Percentiles rank a stretch among this genome's conserved stretches.
phyloP scores from a whole-genome alignment of 2,113 vertebrate species.

The Phrynosoma platyrhinos region DNA sequence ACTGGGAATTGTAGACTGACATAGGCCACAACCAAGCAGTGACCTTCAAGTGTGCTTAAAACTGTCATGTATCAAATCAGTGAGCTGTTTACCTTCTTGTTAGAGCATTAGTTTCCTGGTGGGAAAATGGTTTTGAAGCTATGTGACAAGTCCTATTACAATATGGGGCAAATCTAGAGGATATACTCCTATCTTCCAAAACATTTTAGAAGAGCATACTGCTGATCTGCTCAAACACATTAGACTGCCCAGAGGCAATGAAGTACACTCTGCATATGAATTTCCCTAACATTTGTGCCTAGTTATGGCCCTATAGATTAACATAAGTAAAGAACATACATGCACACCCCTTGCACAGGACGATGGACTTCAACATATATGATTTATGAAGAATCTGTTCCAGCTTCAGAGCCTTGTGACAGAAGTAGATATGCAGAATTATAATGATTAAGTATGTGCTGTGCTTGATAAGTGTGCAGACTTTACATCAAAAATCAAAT shows the following conservation, averaged over 20 bases:
- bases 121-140: background rate
- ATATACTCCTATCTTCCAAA: background rate
- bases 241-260: too few species aligned
- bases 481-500: slow-evolving; percentile 1
- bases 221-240: too few species aligned
- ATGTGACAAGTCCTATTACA: background rate
- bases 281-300: background rate
- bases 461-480: background rate
- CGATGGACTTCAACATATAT: background rate
- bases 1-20: too few species aligned
- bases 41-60: background rate
- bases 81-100: background rate
- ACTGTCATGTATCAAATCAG: background rate
- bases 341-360: background rate
- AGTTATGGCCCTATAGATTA: background rate
- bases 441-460: background rate
- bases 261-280: background rate
- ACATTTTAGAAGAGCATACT: background rate
- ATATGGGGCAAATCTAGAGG: background rate
- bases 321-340: background rate
- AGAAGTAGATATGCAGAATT: background rate
- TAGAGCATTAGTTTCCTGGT: background rate
- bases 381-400: background rate
- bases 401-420: background rate
- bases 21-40: too few species aligned